Evolutionary conservation across 2,797 vertebrate genomes (phyloP).

Genomic region (Hemitrygon akajei): DNA sequence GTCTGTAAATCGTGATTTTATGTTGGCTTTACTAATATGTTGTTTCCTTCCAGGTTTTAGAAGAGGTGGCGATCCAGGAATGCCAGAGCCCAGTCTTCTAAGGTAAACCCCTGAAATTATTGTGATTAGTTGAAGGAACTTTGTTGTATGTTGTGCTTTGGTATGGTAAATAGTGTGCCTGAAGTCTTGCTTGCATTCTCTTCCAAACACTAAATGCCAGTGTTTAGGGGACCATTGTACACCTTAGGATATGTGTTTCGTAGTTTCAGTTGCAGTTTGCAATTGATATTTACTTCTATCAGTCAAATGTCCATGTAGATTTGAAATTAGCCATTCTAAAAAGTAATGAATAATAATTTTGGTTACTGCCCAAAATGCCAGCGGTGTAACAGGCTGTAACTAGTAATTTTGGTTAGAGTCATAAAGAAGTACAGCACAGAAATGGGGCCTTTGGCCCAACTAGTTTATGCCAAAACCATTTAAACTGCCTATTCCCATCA

Average conservation of each 20-base stretch:
- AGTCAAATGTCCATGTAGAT: background rate
- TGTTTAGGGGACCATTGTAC: background rate
- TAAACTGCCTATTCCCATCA: too few relatives aligned
- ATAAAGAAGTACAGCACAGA: too few relatives aligned
- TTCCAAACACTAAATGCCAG: background rate
- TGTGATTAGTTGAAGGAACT: background rate
- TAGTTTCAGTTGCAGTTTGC: background rate
- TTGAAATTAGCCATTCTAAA: background rate
- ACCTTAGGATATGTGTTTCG: background rate
- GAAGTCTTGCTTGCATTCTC: background rate
- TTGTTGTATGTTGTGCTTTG: background rate
- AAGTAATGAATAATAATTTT: background rate
- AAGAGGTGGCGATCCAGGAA: constrained; percentile 85
- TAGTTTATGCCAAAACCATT: too few relatives aligned
- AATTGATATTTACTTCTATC: background rate
- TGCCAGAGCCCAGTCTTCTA: constrained; percentile 79
- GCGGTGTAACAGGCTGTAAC: too few relatives aligned
- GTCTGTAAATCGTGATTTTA: background rate
- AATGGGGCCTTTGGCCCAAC: too few relatives aligned
- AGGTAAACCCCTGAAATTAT: constrained; percentile 48
- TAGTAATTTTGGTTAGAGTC: too few relatives aligned
- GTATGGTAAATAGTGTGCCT: background rate
- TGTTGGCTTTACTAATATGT: background rate
- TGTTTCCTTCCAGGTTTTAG: constrained; percentile 71
- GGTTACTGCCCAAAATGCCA: too few relatives aligned